Conservation (phyloP, 2,888 invertebrate species). For the Eutolmus rufibarbis region DNA sequence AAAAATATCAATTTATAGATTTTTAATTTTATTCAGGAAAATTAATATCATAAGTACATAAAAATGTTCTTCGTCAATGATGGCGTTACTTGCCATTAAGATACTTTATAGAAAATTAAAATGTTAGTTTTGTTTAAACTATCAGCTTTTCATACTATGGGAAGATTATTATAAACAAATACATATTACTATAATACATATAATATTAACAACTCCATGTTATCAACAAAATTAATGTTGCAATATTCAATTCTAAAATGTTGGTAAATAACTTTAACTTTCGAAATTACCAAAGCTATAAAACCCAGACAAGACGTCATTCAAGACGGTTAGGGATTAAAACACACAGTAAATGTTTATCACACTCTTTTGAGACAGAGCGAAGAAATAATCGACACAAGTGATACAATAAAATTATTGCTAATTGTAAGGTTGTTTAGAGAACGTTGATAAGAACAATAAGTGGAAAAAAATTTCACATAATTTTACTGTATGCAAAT, state of each 20-base stretch:
- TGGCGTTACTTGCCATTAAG: too few relatives aligned
- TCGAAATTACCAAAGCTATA: not conserved
- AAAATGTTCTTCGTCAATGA: too few relatives aligned
- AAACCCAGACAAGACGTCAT: not conserved
- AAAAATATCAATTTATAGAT: too few relatives aligned
- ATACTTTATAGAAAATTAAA: too few relatives aligned
- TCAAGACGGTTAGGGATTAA: not conserved
- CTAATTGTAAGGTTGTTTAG: not conserved
- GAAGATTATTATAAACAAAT: too few relatives aligned
- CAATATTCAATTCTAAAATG: not conserved
- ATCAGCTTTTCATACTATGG: too few relatives aligned
- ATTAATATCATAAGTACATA: too few relatives aligned
- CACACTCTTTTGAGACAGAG: not conserved
- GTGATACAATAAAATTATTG: not conserved
- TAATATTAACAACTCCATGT: not conserved
- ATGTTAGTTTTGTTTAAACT: too few relatives aligned
- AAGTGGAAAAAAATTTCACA: not conserved
- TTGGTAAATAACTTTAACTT: not conserved
- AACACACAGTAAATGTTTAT: not conserved
- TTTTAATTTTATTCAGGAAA: too few relatives aligned
- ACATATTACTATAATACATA: not conserved
- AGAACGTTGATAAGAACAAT: not conserved
- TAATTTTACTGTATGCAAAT: not conserved
- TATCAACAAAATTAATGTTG: too few relatives aligned
- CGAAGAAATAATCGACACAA: not conserved